phyloP scores from a whole-genome alignment of 2,888 invertebrate species.

The Tortrix viridana region DNA sequence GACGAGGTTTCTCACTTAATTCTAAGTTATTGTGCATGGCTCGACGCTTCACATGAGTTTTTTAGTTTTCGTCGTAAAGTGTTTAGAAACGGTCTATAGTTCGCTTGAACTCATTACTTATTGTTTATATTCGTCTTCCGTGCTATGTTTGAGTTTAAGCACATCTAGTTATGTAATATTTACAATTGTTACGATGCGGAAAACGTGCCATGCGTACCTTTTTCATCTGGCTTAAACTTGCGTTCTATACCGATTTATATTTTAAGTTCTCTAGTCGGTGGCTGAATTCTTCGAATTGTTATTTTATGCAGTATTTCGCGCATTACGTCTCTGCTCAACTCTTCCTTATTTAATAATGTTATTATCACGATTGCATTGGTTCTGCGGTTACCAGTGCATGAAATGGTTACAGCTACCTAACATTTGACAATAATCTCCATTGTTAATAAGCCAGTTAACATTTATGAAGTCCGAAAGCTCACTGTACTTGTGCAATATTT shows the following conservation, averaged over 20 bases:
- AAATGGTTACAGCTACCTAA: constrained; percentile 33
- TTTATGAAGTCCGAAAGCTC: not conserved
- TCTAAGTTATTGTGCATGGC: constrained; percentile 5
- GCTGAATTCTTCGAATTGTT: not conserved
- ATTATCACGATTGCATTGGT: constrained; percentile 40
- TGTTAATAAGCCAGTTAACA: constrained; percentile 8
- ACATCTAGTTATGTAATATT: constrained; percentile 37
- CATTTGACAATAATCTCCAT: constrained; percentile 17
- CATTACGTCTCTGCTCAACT: constrained; percentile 28
- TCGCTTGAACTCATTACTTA: constrained; percentile 32
- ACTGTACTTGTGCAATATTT: not conserved
- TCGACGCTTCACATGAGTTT: constrained; percentile 7
- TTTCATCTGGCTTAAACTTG: too few species aligned
- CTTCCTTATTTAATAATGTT: constrained; percentile 38
- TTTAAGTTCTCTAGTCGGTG: too few species aligned
- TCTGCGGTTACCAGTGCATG: constrained; percentile 45
- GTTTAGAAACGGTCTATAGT: constrained; percentile 18
- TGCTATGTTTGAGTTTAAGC: constrained; percentile 24
- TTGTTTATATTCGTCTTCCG: constrained; percentile 36
- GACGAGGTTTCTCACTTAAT: not conserved
- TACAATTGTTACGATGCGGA: constrained; percentile 16
- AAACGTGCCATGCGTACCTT: too few species aligned
- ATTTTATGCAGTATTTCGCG: constrained; percentile 21
- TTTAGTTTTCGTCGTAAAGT: constrained; percentile 5
- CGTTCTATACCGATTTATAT: too few species aligned